Evolutionary conservation across 2,888 invertebrate genomes (phyloP).

Genomic region (Melieria crassipennis): DNA sequence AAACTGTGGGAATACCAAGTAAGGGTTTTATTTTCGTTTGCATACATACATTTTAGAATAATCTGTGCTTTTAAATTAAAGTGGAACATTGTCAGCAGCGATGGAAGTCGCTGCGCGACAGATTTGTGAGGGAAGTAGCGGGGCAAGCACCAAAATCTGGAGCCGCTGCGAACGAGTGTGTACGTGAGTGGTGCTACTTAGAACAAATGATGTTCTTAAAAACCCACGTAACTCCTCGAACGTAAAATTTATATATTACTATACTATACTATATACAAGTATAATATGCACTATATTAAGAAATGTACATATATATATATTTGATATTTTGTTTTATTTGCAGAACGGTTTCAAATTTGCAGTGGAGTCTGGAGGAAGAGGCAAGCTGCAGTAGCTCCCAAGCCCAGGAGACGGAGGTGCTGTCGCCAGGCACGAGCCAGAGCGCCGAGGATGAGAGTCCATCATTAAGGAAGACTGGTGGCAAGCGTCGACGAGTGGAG

Average conservation of each 20-base stretch:
- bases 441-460: too few species aligned
- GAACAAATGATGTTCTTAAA: conserved; percentile 17
- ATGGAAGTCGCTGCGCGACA: conserved; percentile 30
- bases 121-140: conserved; percentile 26
- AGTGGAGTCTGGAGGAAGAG: not conserved
- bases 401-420: too few species aligned
- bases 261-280: too few species aligned
- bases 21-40: too few species aligned
- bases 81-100: conserved; percentile 11
- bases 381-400: too few species aligned
- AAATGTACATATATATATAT: too few species aligned
- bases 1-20: too few species aligned
- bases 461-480: too few species aligned
- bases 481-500: too few species aligned
- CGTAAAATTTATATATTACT: conserved; percentile 2
- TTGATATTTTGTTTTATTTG: not conserved
- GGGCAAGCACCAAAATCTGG: not conserved
- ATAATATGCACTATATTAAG: not conserved
- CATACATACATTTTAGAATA: too few species aligned
- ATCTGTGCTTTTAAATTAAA: not conserved
- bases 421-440: too few species aligned
- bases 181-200: conserved; percentile 17
- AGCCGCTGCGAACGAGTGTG: conserved; percentile 1
- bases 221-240: not conserved
- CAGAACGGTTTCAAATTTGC: not conserved